Conservation (phyloP, 1,140 invertebrate species). For the Luehdorfia chinensis region DNA sequence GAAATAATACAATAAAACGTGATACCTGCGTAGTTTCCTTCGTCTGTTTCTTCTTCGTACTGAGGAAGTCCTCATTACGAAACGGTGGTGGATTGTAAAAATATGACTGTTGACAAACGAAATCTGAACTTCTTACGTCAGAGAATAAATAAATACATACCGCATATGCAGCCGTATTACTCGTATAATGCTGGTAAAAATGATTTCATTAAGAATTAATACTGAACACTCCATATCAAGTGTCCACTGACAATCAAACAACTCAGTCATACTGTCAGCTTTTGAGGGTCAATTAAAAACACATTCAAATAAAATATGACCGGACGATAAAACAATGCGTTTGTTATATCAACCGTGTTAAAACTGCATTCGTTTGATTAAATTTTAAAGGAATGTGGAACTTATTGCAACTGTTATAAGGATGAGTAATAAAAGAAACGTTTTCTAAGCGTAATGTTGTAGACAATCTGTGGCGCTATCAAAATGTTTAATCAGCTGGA, state of each 20-base stretch:
- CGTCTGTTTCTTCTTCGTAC: no score
- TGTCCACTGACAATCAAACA: constrained; percentile 10
- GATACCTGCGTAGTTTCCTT: no score
- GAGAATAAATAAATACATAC: no score
- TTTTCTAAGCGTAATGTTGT: constrained; percentile 4
- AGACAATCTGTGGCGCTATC: constrained; percentile 27
- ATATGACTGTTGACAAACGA: no score
- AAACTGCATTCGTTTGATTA: constrained; percentile 22
- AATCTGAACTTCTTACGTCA: no score
- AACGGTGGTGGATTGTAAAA: no score
- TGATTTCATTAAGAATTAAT: no score
- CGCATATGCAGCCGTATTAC: no score
- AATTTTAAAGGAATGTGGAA: constrained; percentile 17
- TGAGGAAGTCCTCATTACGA: no score
- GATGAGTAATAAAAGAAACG: not conserved
- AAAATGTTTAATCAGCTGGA: constrained; percentile 39
- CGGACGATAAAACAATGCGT: constrained; percentile 24
- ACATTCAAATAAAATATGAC: constrained; percentile 29
- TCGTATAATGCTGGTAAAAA: no score
- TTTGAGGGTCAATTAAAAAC: constrained; percentile 39
- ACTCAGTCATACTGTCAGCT: constrained; percentile 5
- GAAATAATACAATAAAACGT: no score
- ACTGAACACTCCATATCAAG: not conserved
- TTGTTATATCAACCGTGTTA: constrained; percentile 5
- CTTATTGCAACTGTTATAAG: constrained; percentile 18